These are phyloP conservation scores for Temnothorax unifasciatus DNA, from an alignment of 2,888 invertebrate genomes.

Conservation along the genomic window DNA sequence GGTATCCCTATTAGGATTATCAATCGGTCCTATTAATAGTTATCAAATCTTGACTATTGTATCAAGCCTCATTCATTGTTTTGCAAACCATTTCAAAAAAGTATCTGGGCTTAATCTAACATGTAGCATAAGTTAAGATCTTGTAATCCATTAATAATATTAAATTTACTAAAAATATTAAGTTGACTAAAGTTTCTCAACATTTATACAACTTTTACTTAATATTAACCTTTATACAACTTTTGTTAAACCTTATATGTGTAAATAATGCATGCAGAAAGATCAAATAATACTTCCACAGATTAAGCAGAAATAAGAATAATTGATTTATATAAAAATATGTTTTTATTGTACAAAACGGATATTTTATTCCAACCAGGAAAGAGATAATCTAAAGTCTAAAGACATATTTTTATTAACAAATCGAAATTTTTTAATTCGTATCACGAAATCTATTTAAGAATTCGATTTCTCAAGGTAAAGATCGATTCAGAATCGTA, in stretches of 20 bases:
- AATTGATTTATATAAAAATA: too few species aligned
- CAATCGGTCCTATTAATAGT: neutral
- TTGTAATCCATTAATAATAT: conserved; percentile 36
- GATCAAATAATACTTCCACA: neutral
- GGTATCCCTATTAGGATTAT: neutral
- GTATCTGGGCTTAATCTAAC: neutral
- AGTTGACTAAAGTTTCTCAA: conserved; percentile 24
- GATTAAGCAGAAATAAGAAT: too few species aligned
- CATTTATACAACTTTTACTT: conserved; percentile 49
- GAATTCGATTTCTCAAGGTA: too few species aligned
- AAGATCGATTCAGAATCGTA: too few species aligned
- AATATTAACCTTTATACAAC: conserved; percentile 53
- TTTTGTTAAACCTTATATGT: conserved; percentile 38
- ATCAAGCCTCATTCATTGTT: neutral
- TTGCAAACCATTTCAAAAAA: neutral
- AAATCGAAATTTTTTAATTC: too few species aligned
- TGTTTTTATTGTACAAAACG: too few species aligned
- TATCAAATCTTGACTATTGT: neutral
- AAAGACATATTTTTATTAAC: too few species aligned
- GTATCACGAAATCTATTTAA: too few species aligned
- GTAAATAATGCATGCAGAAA: conserved; percentile 38
- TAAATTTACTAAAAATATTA: too few species aligned
- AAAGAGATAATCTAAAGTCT: too few species aligned
- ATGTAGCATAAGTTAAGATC: conserved; percentile 32
- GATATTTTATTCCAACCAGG: too few species aligned